Conservation (phyloP, 2,888 invertebrate genomes). For the Drosophila eohydei region DNA sequence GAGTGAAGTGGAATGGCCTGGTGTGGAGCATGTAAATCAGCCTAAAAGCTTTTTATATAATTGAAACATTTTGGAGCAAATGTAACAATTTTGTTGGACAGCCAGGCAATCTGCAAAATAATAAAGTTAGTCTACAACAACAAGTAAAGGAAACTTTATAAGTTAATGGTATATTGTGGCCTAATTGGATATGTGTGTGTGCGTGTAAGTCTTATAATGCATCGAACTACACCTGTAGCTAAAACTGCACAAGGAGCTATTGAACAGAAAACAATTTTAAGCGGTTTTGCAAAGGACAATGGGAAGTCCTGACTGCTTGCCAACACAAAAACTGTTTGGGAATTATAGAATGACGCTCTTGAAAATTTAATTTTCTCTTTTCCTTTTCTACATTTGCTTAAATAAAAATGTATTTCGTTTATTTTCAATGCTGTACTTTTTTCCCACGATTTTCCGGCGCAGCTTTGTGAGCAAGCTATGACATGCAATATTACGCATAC, state of each 20-base stretch:
- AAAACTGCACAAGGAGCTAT: conserved; percentile 1
- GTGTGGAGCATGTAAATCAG: conserved; percentile 52
- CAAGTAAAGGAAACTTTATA: conserved; percentile 14
- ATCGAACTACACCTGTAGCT: conserved; percentile 6
- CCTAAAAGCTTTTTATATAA: conserved; percentile 68
- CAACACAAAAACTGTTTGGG: not conserved
- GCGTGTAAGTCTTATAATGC: not conserved
- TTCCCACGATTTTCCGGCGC: not conserved
- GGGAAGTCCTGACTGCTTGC: not conserved
- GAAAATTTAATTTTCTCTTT: not conserved
- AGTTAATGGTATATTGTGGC: conserved; percentile 31
- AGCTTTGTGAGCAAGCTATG: conserved; percentile 16
- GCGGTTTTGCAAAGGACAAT: not conserved
- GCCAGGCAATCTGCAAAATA: conserved; percentile 44
- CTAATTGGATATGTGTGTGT: conserved; percentile 14
- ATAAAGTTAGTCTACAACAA: conserved; percentile 40
- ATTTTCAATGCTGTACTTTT: not conserved
- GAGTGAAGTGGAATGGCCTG: not conserved
- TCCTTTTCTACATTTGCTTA: not conserved
- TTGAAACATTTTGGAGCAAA: conserved; percentile 65
- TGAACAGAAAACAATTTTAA: conserved; percentile 3
- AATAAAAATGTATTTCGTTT: not conserved
- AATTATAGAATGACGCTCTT: not conserved
- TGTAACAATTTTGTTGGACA: conserved; percentile 45
- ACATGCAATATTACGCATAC: conserved; percentile 58